A percentile compares a stretch with the other conserved stretches of the same genome.
Evolutionary conservation across 2,113 vertebrate species (phyloP).

Genomic region (Elachura formosa): DNA sequence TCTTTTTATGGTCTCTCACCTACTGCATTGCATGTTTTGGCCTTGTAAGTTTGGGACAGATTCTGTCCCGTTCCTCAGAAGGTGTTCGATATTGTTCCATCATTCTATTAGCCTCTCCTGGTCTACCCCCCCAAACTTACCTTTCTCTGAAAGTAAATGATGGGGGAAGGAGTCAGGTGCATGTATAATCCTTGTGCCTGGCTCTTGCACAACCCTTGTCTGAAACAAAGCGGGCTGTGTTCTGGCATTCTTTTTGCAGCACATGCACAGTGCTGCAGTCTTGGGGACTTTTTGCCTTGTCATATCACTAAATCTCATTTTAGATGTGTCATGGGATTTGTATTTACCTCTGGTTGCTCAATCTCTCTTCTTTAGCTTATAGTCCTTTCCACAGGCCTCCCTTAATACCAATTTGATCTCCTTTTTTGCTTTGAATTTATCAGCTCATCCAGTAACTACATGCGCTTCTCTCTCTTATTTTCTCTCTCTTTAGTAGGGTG

Average conservation of each 20-base stretch:
- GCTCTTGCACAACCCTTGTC: neutral
- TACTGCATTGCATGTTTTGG: neutral
- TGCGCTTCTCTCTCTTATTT: neutral
- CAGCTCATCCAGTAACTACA: neutral
- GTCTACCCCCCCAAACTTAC: neutral
- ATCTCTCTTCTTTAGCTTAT: neutral
- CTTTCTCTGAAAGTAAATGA: neutral
- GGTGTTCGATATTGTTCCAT: neutral
- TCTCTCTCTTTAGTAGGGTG: neutral
- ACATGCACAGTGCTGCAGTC: neutral
- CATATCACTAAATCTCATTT: neutral
- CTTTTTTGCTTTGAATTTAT: conserved; percentile 22
- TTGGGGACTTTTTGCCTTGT: neutral
- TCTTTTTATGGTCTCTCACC: neutral
- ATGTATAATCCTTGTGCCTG: neutral
- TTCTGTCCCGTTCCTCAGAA: neutral
- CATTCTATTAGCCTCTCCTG: neutral
- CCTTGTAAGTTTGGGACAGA: neutral
- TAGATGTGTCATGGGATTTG: neutral
- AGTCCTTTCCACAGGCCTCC: neutral
- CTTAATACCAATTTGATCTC: neutral
- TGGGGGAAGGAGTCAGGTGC: neutral
- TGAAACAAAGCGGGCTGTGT: neutral
- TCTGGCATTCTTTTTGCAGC: neutral
- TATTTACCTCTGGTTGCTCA: neutral